Base-by-base conservation (phyloP, 2,888 invertebrate genomes). In the Pseudeuparius sepicola region DNA sequence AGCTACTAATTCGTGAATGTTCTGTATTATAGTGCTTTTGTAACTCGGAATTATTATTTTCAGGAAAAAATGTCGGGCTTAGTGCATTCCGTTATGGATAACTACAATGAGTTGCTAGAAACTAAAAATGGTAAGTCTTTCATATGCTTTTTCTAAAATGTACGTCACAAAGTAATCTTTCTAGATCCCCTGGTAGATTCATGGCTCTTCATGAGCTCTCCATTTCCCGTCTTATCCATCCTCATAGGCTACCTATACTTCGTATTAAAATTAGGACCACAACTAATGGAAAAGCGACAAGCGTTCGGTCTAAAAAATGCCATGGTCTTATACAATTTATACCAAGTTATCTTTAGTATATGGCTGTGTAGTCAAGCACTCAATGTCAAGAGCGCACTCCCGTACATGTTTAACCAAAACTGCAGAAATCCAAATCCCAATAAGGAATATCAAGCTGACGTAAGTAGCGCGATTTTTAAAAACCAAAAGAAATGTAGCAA, bases 261-360 rank as follows among this genome's bases (percentile, higher is more conserved):
- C 57, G 83, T 85, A 31, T 64, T 79, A 9, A 81, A 78, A 48
- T 66, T 79, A 28, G 85, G 85, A 1, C 85, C 85, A 2, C 68
- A 73, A 20, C 73, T 75, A 53, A 85, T 86, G 85, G 70, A 75
- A 41, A 79, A 81, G 38, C 66, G 75, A 41, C 74, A 79, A 41
- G 75, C 84, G 0, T 79, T 77, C 51, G 73, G 84, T 46, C 56
- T 92, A 35, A 79, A 85, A 52, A 68, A 70, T 27, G 55, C 80
- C 1, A 72, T 92, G 54, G 71, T 86, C 11, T 54, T 71, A 1
- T 94, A 93, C 62, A 94, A 94, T 55, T 71, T 81, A n/a, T 76
- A 80, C 35, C 92, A 93, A 72, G 89, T 93, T 4, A 27, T 83
- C 9, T 80, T 89, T 63, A 92, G 89, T 51, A 59, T 77, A 9